Base-by-base conservation (phyloP, 2,888 invertebrate species). In the Smittia sp. region DNA sequence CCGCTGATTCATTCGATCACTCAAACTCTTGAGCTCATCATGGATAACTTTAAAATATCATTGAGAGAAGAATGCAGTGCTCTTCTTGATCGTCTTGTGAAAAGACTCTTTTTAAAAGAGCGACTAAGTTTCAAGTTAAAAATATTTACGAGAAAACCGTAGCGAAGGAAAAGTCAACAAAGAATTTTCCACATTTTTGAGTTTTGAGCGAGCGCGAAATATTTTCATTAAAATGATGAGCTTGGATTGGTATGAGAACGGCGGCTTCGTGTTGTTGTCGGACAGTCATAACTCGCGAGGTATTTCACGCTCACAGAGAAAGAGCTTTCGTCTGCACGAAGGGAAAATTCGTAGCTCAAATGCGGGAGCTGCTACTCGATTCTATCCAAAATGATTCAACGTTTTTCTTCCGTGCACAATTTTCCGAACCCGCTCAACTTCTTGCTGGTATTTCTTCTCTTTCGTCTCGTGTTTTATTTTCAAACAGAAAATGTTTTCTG, bases 141-240 rank as follows among this genome's bases (percentile, higher is more conserved):
- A 46, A 46, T 46, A 46, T 46, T 46, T 46, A 46, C 15, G 46
- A 11, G 46, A 46, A 46, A 15, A 46, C 11, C 3, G 15, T n/a
- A 46, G 46, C 46, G n/a, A 15, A 46, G 2, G n/a, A 11, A 46
- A 46, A n/a, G 15, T n/a, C 46, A 46, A 22, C 68, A 68, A 68
- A 68, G 68, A 68, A 68, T 68, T 68, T 68, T 68, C 46, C 41
- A 68, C 68, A 68, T 68, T 68, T 68, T 46, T 46, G n/a, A 46
- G 46, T 46, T 46, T 46, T 15, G 15, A 46, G 15, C 11, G 46
- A 46, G 46, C 46, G 46, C 46, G 15, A 46, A 46, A 46, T 15
- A 15, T 52, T 52, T n/a, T 52, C 52, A 18, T 15, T 52, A 18
- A 15, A 52, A 52, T 15, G 18, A 52, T n/a, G 52, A 52, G 18